Evolutionary conservation across 64 coral and sea anemone species (phyloP).

Genomic region (Stichodactyla helianthus): DNA sequence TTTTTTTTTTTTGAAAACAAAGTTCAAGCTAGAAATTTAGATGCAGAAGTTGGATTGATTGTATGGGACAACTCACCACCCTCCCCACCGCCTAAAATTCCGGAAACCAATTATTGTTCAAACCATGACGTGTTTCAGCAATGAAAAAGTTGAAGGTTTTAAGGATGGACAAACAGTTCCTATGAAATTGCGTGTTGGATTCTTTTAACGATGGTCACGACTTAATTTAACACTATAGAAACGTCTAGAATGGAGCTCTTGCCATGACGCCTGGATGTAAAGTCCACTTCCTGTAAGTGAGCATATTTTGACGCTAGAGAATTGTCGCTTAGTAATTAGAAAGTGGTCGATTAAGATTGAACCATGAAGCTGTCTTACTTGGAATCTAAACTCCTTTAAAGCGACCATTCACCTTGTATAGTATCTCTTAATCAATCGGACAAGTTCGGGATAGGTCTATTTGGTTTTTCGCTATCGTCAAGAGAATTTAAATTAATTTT

Average conservation of each 20-base stretch:
- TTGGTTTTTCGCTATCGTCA: too few relatives aligned
- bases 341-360: background rate
- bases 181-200: background rate
- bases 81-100: background rate
- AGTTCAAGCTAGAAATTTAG: background rate
- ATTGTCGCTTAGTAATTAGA: background rate
- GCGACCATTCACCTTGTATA: background rate
- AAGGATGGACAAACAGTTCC: background rate
- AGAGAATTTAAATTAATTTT: too few relatives aligned
- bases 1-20: background rate
- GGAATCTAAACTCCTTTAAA: background rate
- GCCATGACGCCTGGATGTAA: background rate
- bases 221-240: background rate
- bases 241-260: background rate
- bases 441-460: too few relatives aligned
- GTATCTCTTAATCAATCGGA: too few relatives aligned
- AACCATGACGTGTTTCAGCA: background rate
- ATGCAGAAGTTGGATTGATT: background rate
- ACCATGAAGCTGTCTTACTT: background rate
- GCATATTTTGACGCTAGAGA: background rate
- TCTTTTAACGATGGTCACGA: background rate
- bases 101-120: background rate
- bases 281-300: background rate
- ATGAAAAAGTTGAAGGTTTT: background rate
- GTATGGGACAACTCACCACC: background rate